These are phyloP conservation scores for Agelastica alni DNA, from an alignment of 2,888 invertebrate species.

Conservation along the genomic window DNA sequence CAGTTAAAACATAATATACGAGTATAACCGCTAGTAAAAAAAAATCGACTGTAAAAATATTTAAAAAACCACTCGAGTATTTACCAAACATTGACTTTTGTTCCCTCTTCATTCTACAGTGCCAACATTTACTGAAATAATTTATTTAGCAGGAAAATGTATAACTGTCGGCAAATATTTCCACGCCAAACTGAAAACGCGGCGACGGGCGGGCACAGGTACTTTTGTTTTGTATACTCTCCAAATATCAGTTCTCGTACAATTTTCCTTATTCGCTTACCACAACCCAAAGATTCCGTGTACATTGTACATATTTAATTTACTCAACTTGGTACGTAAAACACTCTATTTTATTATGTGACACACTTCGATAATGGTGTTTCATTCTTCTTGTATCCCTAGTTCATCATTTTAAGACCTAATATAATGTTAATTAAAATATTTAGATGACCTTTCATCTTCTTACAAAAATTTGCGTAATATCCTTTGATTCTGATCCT, in stretches of 20 bases:
- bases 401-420: no score
- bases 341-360: constrained; percentile 49
- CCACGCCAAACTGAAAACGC: constrained; percentile 51
- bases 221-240: constrained; percentile 33
- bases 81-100: constrained; percentile 55
- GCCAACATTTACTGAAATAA: constrained; percentile 59
- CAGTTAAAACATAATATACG: no score
- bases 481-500: no score
- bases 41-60: constrained; percentile 19
- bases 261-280: constrained; percentile 53
- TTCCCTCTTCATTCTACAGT: constrained; percentile 54
- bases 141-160: constrained; percentile 60
- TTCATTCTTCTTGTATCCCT: neutral
- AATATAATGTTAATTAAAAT: no score
- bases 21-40: no score
- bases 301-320: constrained; percentile 53
- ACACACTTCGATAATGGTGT: constrained; percentile 40
- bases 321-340: constrained; percentile 41
- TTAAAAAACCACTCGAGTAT: constrained; percentile 48
- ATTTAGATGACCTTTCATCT: no score
- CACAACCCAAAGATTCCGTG: constrained; percentile 53
- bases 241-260: constrained; percentile 46
- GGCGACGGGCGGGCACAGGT: constrained; percentile 24
- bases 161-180: constrained; percentile 59
- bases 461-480: neutral